Evolutionary conservation across 2,888 invertebrate species (phyloP), one percentile per base, ranked within the genome.

Genomic region (Calliopum simillimum): DNA sequence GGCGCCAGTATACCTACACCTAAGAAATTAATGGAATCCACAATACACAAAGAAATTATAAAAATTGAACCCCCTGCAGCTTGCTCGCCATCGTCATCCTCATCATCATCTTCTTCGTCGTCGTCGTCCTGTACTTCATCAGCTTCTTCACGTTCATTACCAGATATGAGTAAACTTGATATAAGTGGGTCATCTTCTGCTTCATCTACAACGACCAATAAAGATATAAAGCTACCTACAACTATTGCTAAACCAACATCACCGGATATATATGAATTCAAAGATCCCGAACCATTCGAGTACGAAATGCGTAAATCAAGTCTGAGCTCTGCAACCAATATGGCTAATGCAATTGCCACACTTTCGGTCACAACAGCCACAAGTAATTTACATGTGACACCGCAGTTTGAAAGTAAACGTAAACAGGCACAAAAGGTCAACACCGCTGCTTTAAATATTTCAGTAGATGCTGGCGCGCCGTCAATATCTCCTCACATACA

Each of bases 271-370:
- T 95, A 95, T 80, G 95, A 95, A 84, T 95, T 95, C 81, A 95
- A 95, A 84, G 95, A 95, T 84, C 94, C 94, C 0, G 95, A 95
- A 84, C 94, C 95, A 0, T 95, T 95, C 81, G 94, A 95, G 82
- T 90, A 94, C 76, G 94, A 95, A 85, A 89, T 92, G 11, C 89
- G 93, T 65, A 86, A 87, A 74, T 81, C 83, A 12, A 80, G 80
- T 1, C 80, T 80, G 79, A 76, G 77, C 2, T 21, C 69, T 13
- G 46, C 25, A 13, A 23, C 69, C 4, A 14, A 56, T 1, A 41
- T 16, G 13, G n/a, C 75, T 13, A n/a, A 23, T 44, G 65, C 77
- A 25, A 73, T 75, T 68, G 68, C 71, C 12, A 70, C 70, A 49
- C 46, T 70, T 3, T 4, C 64, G 19, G 44, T 47, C 2, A 33